These are phyloP conservation scores for Hestina assimilis DNA, from an alignment of 1,140 invertebrate species.

Conservation along the genomic window DNA sequence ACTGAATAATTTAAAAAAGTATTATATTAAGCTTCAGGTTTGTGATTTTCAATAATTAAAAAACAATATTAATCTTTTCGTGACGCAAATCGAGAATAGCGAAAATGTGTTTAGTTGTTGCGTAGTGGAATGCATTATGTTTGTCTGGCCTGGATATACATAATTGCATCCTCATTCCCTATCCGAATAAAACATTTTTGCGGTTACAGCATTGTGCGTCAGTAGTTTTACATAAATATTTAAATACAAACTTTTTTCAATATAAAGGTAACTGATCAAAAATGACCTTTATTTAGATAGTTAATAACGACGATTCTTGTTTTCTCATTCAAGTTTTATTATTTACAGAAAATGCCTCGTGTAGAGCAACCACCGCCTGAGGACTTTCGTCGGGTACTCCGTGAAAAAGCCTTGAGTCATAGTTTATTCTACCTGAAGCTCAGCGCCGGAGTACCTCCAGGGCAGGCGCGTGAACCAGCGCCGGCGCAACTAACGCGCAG, in stretches of 20 bases:
- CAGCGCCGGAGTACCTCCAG: constrained; percentile 52
- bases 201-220: no score
- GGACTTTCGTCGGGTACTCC: constrained; percentile 70
- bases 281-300: no score
- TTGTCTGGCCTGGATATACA: constrained; percentile 7
- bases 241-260: no score
- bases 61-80: neutral
- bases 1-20: neutral
- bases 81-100: constrained; percentile 16
- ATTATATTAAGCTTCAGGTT: neutral
- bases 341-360: constrained; percentile 62
- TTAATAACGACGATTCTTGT: no score
- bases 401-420: constrained; percentile 73
- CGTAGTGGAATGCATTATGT: constrained; percentile 12
- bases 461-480: constrained; percentile 36
- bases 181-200: constrained; percentile 10
- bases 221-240: no score
- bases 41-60: constrained; percentile 6
- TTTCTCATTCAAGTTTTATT: neutral
- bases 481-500: constrained; percentile 29
- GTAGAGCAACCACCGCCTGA: constrained; percentile 58
- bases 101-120: constrained; percentile 12
- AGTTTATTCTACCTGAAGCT: constrained; percentile 74
- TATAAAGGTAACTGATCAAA: neutral
- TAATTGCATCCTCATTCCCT: neutral